Evolutionary conservation across 92 coral and sea anemone genomes (phyloP).

Genomic region (Ricordea florida): DNA sequence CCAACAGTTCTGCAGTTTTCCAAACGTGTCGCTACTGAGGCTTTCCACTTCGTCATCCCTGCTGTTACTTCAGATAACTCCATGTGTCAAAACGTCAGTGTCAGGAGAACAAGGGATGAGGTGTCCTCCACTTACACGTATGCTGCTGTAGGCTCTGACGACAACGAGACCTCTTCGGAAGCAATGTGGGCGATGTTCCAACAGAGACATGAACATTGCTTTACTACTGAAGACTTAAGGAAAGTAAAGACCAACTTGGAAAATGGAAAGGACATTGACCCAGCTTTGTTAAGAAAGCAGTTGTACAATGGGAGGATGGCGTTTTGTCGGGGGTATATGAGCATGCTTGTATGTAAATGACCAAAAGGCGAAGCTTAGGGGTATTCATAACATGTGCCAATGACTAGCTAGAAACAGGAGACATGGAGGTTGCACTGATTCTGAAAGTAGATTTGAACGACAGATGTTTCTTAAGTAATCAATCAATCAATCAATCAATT

Average conservation of each 20-base stretch:
- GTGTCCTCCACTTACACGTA: conserved; percentile 26
- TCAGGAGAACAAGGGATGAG: conserved; percentile 31
- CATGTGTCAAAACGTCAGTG: conserved; percentile 15
- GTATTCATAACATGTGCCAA: too few species aligned
- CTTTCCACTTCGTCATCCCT: conserved; percentile 28
- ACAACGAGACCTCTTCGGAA: too few species aligned
- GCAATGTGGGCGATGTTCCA: neutral
- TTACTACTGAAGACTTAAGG: neutral
- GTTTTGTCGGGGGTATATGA: conserved; percentile 22
- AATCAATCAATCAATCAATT: too few species aligned
- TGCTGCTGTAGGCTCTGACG: too few species aligned
- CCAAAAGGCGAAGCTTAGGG: neutral
- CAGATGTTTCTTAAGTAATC: too few species aligned
- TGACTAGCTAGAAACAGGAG: too few species aligned
- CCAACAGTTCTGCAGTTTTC: conserved; percentile 35
- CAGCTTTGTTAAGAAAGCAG: neutral
- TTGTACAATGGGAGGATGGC: neutral
- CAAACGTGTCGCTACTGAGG: conserved; percentile 30
- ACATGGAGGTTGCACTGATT: neutral
- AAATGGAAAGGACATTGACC: neutral
- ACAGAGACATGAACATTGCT: neutral
- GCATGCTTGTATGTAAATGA: neutral
- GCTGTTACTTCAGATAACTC: conserved; percentile 20
- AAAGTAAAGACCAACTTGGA: neutral
- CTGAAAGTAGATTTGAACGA: too few species aligned